Conservation (phyloP, 64 coral and sea anemone genomes). For the Orbicella faveolata region DNA sequence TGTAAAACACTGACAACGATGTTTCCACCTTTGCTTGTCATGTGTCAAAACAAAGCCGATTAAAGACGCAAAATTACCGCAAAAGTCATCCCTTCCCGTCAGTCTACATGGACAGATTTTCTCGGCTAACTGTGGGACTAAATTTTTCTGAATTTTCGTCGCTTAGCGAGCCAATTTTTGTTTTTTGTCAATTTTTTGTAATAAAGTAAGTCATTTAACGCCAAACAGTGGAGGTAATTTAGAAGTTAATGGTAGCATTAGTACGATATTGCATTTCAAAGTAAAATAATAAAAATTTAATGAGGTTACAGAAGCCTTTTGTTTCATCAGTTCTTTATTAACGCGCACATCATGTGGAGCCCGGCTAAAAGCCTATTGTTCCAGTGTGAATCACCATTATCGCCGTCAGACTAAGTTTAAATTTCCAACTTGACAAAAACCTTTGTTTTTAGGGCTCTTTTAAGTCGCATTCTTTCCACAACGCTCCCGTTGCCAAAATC, state of each 20-base stretch:
- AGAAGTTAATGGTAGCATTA: conserved; percentile 10
- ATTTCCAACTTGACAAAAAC: neutral
- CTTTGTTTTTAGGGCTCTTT: neutral
- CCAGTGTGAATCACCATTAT: neutral
- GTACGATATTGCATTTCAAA: conserved; percentile 33
- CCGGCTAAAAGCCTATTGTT: conserved; percentile 6
- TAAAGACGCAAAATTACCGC: too few species aligned
- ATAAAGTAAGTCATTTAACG: conserved; percentile 20
- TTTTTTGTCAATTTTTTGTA: neutral
- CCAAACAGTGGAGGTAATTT: neutral
- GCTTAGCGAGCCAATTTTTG: neutral
- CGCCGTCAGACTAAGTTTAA: neutral
- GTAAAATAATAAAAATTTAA: conserved; percentile 10
- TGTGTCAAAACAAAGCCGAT: too few species aligned
- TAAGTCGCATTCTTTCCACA: neutral
- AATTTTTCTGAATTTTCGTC: neutral
- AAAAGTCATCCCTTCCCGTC: neutral
- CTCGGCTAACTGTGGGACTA: neutral
- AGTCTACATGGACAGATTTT: neutral
- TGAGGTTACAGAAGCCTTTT: conserved; percentile 15
- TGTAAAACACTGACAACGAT: too few species aligned
- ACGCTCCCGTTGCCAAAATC: neutral
- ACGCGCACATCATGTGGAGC: conserved; percentile 17
- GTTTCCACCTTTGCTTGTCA: too few species aligned
- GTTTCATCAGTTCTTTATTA: conserved; percentile 14